Percentiles rank a stretch among this genome's conserved stretches.
These are phyloP conservation scores for Dryadula phaetusa DNA, from an alignment of 2,888 invertebrate species.

Conservation along the genomic window DNA sequence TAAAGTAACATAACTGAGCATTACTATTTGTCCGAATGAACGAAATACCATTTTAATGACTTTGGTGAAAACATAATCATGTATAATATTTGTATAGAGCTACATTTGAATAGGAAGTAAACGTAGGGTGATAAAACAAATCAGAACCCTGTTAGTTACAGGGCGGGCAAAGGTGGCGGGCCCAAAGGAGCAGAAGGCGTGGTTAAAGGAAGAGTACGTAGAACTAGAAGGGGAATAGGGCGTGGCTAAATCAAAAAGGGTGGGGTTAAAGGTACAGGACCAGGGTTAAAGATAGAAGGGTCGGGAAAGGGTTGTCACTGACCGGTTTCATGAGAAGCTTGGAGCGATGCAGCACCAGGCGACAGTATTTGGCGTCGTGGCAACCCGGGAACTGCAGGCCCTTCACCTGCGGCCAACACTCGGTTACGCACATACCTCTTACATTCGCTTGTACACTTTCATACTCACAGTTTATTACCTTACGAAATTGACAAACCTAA, in stretches of 20 bases:
- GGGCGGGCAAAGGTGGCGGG: neutral
- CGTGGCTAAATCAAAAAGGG: no score
- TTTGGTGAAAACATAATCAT: conserved; percentile 2
- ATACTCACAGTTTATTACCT: conserved; percentile 27
- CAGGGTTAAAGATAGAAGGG: conserved; percentile 3
- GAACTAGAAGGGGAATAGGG: no score
- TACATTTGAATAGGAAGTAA: conserved; percentile 20
- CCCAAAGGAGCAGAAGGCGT: conserved; percentile 17
- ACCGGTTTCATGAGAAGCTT: conserved; percentile 98
- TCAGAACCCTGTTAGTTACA: conserved; percentile 36
- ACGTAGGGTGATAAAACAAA: conserved; percentile 30
- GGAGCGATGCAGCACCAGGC: conserved; percentile 98
- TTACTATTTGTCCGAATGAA: neutral
- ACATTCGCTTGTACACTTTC: conserved; percentile 26
- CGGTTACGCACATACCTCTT: conserved; percentile 43
- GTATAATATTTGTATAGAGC: conserved; percentile 13
- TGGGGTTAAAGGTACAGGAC: conserved; percentile 28
- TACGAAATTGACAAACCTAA: conserved; percentile 19
- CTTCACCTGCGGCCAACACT: conserved; percentile 92
- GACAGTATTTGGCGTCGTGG: conserved; percentile 97
- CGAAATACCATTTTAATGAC: neutral
- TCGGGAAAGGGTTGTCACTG: conserved; percentile 81
- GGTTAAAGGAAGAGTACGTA: conserved; percentile 12
- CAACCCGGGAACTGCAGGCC: conserved; percentile 98
- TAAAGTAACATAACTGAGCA: neutral